Evolutionary conservation across 2,797 vertebrate species (phyloP).

Genomic region (Synaphobranchus kaupii): DNA sequence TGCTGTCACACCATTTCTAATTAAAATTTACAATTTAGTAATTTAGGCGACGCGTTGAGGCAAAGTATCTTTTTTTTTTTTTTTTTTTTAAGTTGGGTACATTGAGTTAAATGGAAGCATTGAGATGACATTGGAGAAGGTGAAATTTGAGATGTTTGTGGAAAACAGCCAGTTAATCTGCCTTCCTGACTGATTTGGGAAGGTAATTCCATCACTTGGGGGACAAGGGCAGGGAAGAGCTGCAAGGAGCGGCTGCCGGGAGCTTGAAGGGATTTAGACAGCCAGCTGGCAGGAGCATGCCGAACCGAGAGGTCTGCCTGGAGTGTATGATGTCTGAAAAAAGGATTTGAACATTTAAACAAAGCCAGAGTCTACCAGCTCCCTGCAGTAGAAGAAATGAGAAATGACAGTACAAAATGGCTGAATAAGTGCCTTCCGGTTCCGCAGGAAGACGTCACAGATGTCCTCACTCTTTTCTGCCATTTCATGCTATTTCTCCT

Average conservation of each 20-base stretch:
- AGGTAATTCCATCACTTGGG: not conserved
- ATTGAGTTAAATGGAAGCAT: too few species aligned
- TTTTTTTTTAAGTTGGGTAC: too few species aligned
- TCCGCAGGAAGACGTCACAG: not conserved
- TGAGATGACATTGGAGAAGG: not conserved
- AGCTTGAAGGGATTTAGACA: not conserved
- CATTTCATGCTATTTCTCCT: conserved; percentile 11
- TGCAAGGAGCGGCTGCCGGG: not conserved
- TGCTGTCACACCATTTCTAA: not conserved
- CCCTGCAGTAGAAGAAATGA: not conserved
- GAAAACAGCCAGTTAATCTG: not conserved
- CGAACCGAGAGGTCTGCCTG: not conserved
- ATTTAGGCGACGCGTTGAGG: too few species aligned
- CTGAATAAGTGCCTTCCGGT: not conserved
- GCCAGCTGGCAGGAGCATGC: not conserved
- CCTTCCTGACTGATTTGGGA: not conserved
- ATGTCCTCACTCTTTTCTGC: not conserved
- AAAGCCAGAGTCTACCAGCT: not conserved
- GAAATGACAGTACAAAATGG: not conserved
- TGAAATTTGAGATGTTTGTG: not conserved
- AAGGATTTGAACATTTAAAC: not conserved
- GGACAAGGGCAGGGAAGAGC: conserved; percentile 4
- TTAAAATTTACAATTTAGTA: too few species aligned
- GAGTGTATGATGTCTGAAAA: conserved; percentile 7
- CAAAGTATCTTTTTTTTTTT: too few species aligned